A percentile compares a stretch with the other conserved stretches of the same genome.
These are phyloP conservation scores for Ara ararauna DNA, from an alignment of 2,797 vertebrate species.

Conservation along the genomic window DNA sequence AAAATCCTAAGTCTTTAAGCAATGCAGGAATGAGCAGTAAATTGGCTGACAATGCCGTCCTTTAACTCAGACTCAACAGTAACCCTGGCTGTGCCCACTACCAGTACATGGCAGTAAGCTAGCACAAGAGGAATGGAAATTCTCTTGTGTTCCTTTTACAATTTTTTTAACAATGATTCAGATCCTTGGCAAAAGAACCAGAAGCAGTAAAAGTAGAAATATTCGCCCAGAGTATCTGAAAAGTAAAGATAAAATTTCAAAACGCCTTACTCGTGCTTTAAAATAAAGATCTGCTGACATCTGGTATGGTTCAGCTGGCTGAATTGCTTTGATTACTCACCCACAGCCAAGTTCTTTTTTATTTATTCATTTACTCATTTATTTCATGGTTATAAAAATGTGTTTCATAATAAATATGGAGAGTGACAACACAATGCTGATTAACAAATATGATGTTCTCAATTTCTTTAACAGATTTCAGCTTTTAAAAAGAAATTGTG, in stretches of 20 bases:
- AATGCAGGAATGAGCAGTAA: not conserved
- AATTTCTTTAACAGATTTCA: constrained; percentile 35
- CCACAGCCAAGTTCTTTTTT: constrained; percentile 3
- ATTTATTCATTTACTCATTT: constrained; percentile 56
- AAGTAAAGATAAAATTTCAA: constrained; percentile 37
- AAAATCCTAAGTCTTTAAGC: not conserved
- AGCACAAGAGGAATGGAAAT: constrained; percentile 9
- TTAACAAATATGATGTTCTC: constrained; percentile 13
- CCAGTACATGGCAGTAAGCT: not conserved
- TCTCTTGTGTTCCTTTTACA: not conserved
- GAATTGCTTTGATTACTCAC: constrained; percentile 40
- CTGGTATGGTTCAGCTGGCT: constrained; percentile 29
- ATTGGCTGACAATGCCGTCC: not conserved
- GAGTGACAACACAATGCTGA: constrained; percentile 49
- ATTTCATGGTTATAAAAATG: constrained; percentile 54
- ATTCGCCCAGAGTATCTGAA: constrained; percentile 25
- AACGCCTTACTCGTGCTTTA: not conserved
- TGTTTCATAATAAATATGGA: constrained; percentile 62
- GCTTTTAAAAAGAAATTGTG: constrained; percentile 1
- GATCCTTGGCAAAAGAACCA: constrained; percentile 27
- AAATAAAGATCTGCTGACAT: constrained; percentile 46
- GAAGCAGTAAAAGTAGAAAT: not conserved
- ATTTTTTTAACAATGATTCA: not conserved
- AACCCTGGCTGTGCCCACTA: not conserved
- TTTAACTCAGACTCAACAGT: not conserved